Evolutionary conservation across 2,888 invertebrate species (phyloP).

Genomic region (Ochropleura leucogaster): DNA sequence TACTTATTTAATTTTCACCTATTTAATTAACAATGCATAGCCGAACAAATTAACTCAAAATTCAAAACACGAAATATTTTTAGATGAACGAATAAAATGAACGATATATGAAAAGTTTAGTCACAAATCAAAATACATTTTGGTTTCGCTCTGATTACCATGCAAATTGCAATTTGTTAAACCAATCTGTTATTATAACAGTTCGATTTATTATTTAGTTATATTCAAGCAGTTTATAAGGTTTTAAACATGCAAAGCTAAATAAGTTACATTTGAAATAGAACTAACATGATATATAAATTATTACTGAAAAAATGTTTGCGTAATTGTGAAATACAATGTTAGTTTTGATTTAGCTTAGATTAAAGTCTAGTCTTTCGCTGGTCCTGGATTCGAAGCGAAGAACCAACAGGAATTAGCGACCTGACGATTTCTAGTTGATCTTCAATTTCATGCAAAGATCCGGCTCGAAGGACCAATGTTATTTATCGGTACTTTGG

Average conservation of each 20-base stretch:
- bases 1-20: neutral
- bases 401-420: neutral
- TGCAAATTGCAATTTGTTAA: conserved; percentile 36
- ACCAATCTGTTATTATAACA: conserved; percentile 17
- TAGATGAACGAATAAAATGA: conserved; percentile 1
- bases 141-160: conserved; percentile 18
- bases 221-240: neutral
- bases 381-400: neutral
- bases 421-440: neutral
- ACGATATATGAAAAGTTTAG: neutral
- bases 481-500: neutral
- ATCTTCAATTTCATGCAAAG: neutral
- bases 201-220: conserved; percentile 14
- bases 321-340: neutral
- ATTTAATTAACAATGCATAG: too few relatives aligned
- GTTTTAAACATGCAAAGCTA: conserved; percentile 3
- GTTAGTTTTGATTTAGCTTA: neutral
- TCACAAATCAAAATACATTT: neutral
- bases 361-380: neutral
- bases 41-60: conserved; percentile 15
- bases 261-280: conserved; percentile 3
- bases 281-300: neutral
- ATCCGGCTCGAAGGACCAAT: neutral
- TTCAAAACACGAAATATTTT: conserved; percentile 22
- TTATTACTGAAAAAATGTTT: conserved; percentile 5